Conservation (phyloP, 2,113 vertebrate genomes). For the Pipa parva region DNA sequence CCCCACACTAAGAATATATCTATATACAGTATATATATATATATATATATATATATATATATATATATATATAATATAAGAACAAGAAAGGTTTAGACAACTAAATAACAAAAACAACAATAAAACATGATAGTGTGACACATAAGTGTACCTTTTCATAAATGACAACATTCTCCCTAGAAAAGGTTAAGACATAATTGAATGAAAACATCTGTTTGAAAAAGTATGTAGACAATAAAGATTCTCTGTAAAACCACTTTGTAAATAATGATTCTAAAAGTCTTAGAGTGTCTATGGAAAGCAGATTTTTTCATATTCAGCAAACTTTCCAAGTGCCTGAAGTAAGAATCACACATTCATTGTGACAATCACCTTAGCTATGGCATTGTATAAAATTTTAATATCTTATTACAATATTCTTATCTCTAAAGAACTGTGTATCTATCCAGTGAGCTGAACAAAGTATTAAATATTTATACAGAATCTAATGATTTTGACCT, state of each 20-base stretch:
- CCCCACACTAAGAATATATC: too few relatives aligned
- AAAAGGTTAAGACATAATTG: neutral
- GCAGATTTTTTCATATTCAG: slow-evolving; percentile 10
- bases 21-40: too few relatives aligned
- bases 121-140: neutral
- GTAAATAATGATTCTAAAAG: neutral
- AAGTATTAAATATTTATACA: slow-evolving; percentile 41
- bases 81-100: too few relatives aligned
- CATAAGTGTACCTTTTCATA: neutral
- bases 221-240: neutral
- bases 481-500: slow-evolving; percentile 42
- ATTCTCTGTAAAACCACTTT: neutral
- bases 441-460: slow-evolving; percentile 42
- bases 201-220: neutral
- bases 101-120: neutral
- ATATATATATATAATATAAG: too few relatives aligned
- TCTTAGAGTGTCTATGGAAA: neutral
- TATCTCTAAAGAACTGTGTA: slow-evolving; percentile 41
- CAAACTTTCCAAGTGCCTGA: slow-evolving; percentile 28
- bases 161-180: neutral
- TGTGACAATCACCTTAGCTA: slow-evolving; percentile 39
- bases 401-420: slow-evolving; percentile 43
- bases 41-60: too few relatives aligned
- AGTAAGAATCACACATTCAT: slow-evolving; percentile 32
- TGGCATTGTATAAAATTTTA: slow-evolving; percentile 41